Percentiles rank a stretch among this genome's conserved stretches.
Evolutionary conservation across 2,888 invertebrate species (phyloP).

Genomic region (Argyra leucocephala): DNA sequence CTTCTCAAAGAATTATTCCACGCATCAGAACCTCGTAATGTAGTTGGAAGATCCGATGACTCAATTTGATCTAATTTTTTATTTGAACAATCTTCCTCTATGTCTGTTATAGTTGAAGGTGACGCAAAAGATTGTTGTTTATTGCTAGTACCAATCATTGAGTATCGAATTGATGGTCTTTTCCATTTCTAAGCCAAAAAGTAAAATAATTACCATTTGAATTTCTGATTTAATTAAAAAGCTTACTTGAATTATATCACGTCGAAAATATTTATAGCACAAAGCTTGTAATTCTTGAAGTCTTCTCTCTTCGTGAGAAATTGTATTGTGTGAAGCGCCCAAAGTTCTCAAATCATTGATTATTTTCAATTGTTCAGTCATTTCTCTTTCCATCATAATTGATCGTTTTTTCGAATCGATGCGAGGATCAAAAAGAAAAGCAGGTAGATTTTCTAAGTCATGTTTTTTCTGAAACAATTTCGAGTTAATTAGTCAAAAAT

Average conservation of each 20-base stretch:
- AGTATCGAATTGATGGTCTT: slow-evolving; percentile 39
- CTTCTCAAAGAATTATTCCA: slow-evolving; percentile 51
- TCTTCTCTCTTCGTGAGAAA: slow-evolving; percentile 84
- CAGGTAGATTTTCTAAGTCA: slow-evolving; percentile 66
- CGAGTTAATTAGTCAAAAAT: slow-evolving; percentile 50
- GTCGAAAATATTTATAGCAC: slow-evolving; percentile 85
- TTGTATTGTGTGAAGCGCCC: slow-evolving; percentile 80
- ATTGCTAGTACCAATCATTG: slow-evolving; percentile 50
- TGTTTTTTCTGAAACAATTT: slow-evolving; percentile 49
- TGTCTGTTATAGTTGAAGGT: slow-evolving; percentile 57
- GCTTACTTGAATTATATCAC: slow-evolving; percentile 75
- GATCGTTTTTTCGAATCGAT: slow-evolving; percentile 75
- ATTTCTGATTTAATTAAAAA: too few relatives aligned
- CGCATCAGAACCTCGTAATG: neutral
- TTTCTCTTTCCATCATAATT: slow-evolving; percentile 89
- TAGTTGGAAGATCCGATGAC: neutral
- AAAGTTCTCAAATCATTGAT: slow-evolving; percentile 82
- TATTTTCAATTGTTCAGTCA: slow-evolving; percentile 94
- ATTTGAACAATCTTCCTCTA: slow-evolving; percentile 44
- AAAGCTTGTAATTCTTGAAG: slow-evolving; percentile 87
- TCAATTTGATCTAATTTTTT: slow-evolving; percentile 31
- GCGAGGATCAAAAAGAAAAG: slow-evolving; percentile 71
- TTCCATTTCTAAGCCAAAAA: slow-evolving; percentile 35
- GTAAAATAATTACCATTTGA: slow-evolving; percentile 11
- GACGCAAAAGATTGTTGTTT: slow-evolving; percentile 70